Conservation (phyloP, 2,797 vertebrate genomes). For the Dipus sagitta region DNA sequence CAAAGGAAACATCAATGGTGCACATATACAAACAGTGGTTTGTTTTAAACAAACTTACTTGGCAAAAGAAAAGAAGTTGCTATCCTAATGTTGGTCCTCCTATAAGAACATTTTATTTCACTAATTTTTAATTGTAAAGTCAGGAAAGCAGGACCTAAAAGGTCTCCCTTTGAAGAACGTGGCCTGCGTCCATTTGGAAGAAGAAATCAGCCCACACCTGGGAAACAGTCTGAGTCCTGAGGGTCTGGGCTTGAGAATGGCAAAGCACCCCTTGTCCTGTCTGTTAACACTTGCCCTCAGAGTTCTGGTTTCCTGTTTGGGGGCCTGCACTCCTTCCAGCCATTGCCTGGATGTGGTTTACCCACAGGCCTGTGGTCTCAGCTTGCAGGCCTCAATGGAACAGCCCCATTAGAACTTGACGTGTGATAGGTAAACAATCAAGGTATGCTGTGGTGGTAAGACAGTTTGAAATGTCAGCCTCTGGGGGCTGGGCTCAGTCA, state of each 20-base stretch:
- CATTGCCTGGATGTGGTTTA: conserved; percentile 60
- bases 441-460: not conserved
- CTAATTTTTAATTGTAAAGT: not conserved
- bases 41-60: conserved; percentile 15
- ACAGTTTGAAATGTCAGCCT: not conserved
- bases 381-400: not conserved
- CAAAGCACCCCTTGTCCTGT: not conserved
- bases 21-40: conserved; percentile 31
- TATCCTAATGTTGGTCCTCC: not conserved
- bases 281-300: conserved; percentile 26
- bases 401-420: conserved; percentile 2
- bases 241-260: not conserved
- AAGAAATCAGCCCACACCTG: not conserved
- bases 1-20: not conserved
- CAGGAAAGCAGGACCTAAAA: not conserved
- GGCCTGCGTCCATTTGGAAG: not conserved
- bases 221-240: not conserved
- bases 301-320: conserved; percentile 73
- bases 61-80: conserved; percentile 12
- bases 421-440: not conserved
- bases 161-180: not conserved
- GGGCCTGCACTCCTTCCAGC: conserved; percentile 49
- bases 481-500: too few species aligned
- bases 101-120: not conserved
- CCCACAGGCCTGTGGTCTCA: conserved; percentile 63